Percentiles rank a stretch among this genome's conserved stretches.
phyloP scores from a whole-genome alignment of 2,797 vertebrate species.

The Zenarchopterus dispar region DNA sequence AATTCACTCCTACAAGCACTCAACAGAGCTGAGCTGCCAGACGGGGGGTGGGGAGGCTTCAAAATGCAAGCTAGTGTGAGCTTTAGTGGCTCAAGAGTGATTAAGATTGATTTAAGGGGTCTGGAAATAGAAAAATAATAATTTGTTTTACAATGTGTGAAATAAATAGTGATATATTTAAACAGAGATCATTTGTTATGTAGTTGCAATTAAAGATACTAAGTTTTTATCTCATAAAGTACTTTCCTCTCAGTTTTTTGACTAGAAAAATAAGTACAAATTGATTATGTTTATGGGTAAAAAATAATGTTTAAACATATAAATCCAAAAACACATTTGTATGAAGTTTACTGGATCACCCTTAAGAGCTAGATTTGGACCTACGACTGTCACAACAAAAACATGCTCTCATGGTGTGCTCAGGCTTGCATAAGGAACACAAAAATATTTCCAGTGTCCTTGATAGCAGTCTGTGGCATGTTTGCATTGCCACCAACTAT shows the following conservation, averaged over 20 bases:
- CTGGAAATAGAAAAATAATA: constrained; percentile 60
- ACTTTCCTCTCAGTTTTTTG: constrained; percentile 43
- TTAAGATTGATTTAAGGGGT: constrained; percentile 49
- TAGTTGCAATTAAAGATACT: constrained; percentile 57
- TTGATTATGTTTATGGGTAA: constrained; percentile 81
- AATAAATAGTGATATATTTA: constrained; percentile 63
- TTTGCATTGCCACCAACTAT: constrained; percentile 64
- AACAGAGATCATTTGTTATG: constrained; percentile 74
- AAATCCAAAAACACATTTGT: constrained; percentile 70
- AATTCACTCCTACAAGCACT: constrained; percentile 64
- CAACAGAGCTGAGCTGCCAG: constrained; percentile 68
- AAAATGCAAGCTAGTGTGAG: constrained; percentile 55
- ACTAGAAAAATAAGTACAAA: constrained; percentile 87
- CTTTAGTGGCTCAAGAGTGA: constrained; percentile 51
- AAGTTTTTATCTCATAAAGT: constrained; percentile 41
- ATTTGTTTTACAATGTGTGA: constrained; percentile 51
- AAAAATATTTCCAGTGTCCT: constrained; percentile 33
- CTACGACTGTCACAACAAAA: constrained; percentile 42
- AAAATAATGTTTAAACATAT: constrained; percentile 82
- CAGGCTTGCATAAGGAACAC: constrained; percentile 46
- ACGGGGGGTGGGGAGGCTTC: constrained; percentile 60
- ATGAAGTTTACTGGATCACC: constrained; percentile 43
- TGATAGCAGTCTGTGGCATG: constrained; percentile 41
- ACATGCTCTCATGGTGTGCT: constrained; percentile 22
- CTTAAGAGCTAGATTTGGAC: constrained; percentile 63